These are phyloP conservation scores for Calliopsis andreniformis DNA, from an alignment of 1,140 invertebrate genomes.

Conservation along the genomic window DNA sequence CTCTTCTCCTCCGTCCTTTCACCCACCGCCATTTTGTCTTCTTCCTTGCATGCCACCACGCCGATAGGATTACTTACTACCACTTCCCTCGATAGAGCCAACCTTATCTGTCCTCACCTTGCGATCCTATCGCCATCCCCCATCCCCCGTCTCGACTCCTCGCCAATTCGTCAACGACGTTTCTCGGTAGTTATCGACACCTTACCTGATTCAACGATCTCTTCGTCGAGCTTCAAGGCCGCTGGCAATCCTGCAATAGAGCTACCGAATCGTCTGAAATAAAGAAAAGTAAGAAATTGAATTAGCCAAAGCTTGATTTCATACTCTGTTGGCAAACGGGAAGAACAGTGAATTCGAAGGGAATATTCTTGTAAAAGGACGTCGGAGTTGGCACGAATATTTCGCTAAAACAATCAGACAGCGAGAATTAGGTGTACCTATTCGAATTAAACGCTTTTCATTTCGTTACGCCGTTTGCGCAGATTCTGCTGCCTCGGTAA, in stretches of 20 bases:
- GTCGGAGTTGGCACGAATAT: not conserved
- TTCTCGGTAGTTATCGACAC: not conserved
- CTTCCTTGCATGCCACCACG: slow-evolving; percentile 47
- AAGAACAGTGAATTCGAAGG: not conserved
- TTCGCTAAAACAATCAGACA: too few species aligned
- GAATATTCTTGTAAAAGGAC: too few species aligned
- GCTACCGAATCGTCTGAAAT: too few species aligned
- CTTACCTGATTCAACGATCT: not conserved
- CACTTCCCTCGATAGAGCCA: slow-evolving; percentile 13
- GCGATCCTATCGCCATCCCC: slow-evolving; percentile 24
- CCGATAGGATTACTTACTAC: slow-evolving; percentile 55
- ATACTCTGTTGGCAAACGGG: too few species aligned
- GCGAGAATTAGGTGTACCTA: too few species aligned
- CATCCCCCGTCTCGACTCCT: not conserved
- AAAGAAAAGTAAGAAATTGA: too few species aligned
- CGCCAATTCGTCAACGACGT: slow-evolving; percentile 36
- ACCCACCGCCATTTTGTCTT: slow-evolving; percentile 65
- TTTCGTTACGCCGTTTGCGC: not conserved
- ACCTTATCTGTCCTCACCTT: slow-evolving; percentile 38
- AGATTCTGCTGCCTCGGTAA: slow-evolving; percentile 14
- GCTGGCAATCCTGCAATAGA: too few species aligned
- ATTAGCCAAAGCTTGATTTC: too few species aligned
- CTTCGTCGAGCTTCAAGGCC: too few species aligned
- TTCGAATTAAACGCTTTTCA: slow-evolving; percentile 14
- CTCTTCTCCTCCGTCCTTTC: slow-evolving; percentile 57